phyloP scores from a whole-genome alignment of 2,888 invertebrate genomes.

The Punctoribates punctum region DNA sequence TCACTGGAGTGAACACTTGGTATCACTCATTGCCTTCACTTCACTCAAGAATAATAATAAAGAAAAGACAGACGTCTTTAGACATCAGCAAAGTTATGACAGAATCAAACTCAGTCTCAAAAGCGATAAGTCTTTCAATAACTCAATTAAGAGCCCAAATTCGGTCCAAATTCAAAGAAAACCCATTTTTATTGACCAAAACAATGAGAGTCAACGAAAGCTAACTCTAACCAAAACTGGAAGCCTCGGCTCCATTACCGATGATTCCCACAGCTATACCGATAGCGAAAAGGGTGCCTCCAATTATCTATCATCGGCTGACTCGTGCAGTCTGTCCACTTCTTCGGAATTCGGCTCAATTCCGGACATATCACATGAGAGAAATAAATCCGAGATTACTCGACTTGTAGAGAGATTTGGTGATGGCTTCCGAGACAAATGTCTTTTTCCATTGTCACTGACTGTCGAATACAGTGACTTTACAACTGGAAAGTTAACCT shows the following conservation, averaged over 20 bases:
- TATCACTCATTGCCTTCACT: background rate
- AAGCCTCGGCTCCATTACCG: background rate
- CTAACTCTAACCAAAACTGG: background rate
- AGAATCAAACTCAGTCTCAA: conserved; percentile 14
- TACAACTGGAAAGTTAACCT: background rate
- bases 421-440: background rate
- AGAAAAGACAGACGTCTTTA: background rate
- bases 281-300: background rate
- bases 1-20: conserved; percentile 18
- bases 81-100: conserved; percentile 20
- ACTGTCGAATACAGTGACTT: background rate
- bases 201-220: too few species aligned
- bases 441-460: conserved; percentile 22
- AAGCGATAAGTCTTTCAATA: background rate
- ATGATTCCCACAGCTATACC: background rate
- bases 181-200: background rate
- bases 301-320: background rate
- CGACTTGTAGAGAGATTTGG: conserved; percentile 8
- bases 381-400: background rate
- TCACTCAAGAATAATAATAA: background rate
- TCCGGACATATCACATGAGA: too few species aligned
- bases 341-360: background rate
- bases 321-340: background rate
- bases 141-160: background rate
- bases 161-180: background rate